Evolutionary conservation across 2,797 vertebrate genomes (phyloP).

Genomic region (Alauda arvensis): DNA sequence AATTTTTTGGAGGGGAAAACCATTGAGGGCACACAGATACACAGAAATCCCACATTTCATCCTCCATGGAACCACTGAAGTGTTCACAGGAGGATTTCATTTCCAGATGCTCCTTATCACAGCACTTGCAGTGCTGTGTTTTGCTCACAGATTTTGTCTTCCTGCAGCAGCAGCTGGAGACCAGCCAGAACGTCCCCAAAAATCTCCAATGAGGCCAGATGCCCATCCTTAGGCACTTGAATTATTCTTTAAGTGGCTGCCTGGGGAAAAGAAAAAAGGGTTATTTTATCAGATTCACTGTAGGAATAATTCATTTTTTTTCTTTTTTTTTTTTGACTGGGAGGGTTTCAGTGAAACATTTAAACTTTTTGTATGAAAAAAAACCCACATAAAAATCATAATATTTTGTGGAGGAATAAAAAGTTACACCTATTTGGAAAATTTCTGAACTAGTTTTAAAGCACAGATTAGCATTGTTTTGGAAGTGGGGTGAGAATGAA

Average conservation of each 20-base stretch:
- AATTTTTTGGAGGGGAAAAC: accelerated
- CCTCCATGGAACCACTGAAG: neutral
- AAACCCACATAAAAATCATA: accelerated
- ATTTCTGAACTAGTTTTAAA: neutral
- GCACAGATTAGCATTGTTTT: neutral
- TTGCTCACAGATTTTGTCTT: neutral
- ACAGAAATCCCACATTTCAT: neutral
- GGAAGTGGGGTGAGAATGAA: neutral
- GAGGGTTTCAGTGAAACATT: neutral
- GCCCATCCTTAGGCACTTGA: neutral
- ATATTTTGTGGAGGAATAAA: neutral
- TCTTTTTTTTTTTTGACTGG: neutral
- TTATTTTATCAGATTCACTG: neutral
- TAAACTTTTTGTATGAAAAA: neutral
- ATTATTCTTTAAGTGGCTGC: neutral
- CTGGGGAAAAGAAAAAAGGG: accelerated
- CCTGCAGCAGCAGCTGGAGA: neutral
- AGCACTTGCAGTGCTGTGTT: neutral
- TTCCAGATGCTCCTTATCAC: neutral
- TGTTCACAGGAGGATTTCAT: neutral
- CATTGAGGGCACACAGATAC: no score
- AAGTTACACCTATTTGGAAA: neutral
- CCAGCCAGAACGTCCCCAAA: neutral
- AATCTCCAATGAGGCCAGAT: neutral
- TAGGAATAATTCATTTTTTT: neutral